Percentiles rank a stretch among this genome's conserved stretches.
Conservation (phyloP, 2,888 invertebrate genomes). For the Bugulina stolonifera region DNA sequence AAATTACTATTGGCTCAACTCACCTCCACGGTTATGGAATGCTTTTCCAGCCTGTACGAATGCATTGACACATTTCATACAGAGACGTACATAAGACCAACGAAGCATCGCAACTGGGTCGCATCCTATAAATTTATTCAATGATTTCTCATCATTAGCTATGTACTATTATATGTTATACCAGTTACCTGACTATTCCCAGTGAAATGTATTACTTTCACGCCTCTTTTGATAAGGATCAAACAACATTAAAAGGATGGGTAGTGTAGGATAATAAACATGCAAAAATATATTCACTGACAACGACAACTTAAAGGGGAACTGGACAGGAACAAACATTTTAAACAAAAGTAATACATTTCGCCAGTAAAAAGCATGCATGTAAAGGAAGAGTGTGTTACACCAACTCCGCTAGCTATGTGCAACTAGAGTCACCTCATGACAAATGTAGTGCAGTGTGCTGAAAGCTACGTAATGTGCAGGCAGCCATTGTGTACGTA, state of each 20-base stretch:
- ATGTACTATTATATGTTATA: background rate
- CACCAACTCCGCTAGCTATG: too few species aligned
- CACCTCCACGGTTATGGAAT: slow-evolving; percentile 44
- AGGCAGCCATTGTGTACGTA: too few species aligned
- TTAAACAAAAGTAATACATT: background rate
- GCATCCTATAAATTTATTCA: slow-evolving; percentile 37
- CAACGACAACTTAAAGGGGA: background rate
- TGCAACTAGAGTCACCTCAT: too few species aligned
- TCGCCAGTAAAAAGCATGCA: background rate
- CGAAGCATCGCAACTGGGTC: slow-evolving; percentile 65
- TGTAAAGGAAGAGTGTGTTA: background rate
- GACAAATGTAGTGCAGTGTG: too few species aligned
- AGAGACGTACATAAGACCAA: slow-evolving; percentile 74
- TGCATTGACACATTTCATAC: slow-evolving; percentile 84
- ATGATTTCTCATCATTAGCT: background rate
- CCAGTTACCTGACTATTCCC: background rate
- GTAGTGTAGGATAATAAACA: background rate
- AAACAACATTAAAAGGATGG: background rate
- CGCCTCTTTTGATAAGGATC: too few species aligned
- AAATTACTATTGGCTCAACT: slow-evolving; percentile 27
- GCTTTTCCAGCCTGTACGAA: slow-evolving; percentile 63
- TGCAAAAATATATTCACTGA: background rate
- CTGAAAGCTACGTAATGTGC: too few species aligned
- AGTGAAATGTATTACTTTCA: background rate
- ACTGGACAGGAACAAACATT: too few species aligned